phyloP scores from a whole-genome alignment of 2,888 invertebrate species.

The Conchocele bisecta region DNA sequence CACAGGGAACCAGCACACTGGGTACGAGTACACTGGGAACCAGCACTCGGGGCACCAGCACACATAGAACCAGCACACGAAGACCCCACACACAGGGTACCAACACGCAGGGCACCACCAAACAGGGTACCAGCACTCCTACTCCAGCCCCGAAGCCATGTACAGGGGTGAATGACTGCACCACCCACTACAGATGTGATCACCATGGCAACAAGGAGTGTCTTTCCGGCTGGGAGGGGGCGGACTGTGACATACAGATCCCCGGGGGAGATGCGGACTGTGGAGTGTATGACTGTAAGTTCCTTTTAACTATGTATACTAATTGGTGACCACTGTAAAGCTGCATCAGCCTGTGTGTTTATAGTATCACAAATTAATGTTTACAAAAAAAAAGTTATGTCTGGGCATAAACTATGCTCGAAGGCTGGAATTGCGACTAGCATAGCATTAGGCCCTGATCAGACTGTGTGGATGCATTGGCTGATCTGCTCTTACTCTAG shows the following conservation, averaged over 20 bases:
- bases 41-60: slow-evolving; percentile 20
- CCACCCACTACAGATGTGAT: slow-evolving; percentile 22
- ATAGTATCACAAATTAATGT: not conserved
- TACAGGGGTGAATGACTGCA: slow-evolving; percentile 14
- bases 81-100: not conserved
- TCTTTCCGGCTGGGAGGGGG: slow-evolving; percentile 38
- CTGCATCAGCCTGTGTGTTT: not conserved
- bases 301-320: not conserved
- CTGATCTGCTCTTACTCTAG: too few relatives aligned
- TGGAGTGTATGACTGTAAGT: slow-evolving; percentile 44
- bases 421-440: too few relatives aligned
- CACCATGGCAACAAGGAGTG: slow-evolving; percentile 6
- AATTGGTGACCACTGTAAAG: not conserved
- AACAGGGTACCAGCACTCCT: slow-evolving; percentile 14
- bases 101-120: slow-evolving; percentile 7
- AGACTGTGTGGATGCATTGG: too few relatives aligned
- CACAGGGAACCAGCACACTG: not conserved
- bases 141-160: slow-evolving; percentile 12
- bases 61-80: slow-evolving; percentile 3
- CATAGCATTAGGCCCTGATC: too few relatives aligned
- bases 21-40: slow-evolving; percentile 8
- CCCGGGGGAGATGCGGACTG: slow-evolving; percentile 28
- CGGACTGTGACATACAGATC: slow-evolving; percentile 17
- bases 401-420: too few relatives aligned
- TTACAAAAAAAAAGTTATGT: too few relatives aligned